Percentiles rank a stretch among this genome's conserved stretches.
Evolutionary conservation across 2,113 vertebrate genomes (phyloP).

Genomic region (Isichthys henryi): DNA sequence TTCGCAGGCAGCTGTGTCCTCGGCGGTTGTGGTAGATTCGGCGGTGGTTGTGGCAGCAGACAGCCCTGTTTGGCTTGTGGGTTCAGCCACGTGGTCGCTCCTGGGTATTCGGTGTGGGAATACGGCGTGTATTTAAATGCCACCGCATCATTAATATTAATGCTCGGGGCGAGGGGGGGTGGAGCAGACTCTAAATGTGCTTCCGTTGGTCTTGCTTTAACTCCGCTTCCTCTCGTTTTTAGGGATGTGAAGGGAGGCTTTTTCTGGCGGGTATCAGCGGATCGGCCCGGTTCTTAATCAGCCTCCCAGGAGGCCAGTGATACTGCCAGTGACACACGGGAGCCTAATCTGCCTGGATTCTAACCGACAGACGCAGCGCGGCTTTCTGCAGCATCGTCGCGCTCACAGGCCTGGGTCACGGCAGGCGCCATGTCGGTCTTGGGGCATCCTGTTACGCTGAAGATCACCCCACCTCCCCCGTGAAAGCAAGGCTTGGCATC

Average conservation of each 20-base stretch:
- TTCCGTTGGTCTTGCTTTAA: conserved; percentile 40
- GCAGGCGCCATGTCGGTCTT: neutral
- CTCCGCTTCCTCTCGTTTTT: conserved; percentile 29
- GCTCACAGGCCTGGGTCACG: neutral
- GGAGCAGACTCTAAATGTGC: conserved; percentile 34
- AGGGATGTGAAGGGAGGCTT: conserved; percentile 46
- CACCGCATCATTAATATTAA: conserved; percentile 31
- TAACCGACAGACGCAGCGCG: conserved; percentile 34
- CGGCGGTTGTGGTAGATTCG: neutral
- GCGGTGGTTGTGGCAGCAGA: conserved; percentile 15
- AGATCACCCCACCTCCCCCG: conserved; percentile 7
- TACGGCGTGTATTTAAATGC: conserved; percentile 38
- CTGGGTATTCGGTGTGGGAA: conserved; percentile 29
- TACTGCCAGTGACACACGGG: conserved; percentile 45
- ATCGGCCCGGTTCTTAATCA: conserved; percentile 57
- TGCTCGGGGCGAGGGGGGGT: conserved; percentile 36
- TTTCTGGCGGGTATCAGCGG: conserved; percentile 56
- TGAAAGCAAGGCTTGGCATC: neutral
- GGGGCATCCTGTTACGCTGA: neutral
- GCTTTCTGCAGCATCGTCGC: conserved; percentile 15
- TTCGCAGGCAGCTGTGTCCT: conserved; percentile 29
- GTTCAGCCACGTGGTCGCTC: conserved; percentile 25
- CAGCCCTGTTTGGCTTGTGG: conserved; percentile 23
- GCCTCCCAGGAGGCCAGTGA: conserved; percentile 59
- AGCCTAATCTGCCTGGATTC: conserved; percentile 48